These are phyloP conservation scores for Barypeithes pellucidus DNA, from an alignment of 2,888 invertebrate genomes.

Conservation along the genomic window DNA sequence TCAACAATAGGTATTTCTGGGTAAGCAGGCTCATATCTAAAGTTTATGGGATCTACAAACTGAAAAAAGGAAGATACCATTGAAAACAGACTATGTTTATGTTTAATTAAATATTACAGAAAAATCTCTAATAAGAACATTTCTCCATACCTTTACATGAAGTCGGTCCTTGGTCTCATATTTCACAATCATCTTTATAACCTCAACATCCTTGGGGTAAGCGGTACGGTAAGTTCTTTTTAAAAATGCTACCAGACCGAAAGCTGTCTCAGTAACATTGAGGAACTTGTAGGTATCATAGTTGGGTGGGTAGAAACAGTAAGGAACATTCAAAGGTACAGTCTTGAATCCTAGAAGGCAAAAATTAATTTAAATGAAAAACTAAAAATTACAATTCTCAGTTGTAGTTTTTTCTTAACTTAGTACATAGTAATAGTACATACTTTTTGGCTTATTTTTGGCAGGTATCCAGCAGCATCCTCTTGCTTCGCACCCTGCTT, in stretches of 20 bases:
- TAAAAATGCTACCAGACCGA: constrained; percentile 75
- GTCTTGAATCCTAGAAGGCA: constrained; percentile 30
- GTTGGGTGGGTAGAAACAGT: constrained; percentile 82
- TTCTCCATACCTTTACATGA: constrained; percentile 76
- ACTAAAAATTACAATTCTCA: no score
- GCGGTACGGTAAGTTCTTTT: constrained; percentile 74
- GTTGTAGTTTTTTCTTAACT: background rate
- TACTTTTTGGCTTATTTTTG: constrained; percentile 57
- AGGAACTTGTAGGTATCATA: constrained; percentile 78
- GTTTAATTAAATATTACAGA: background rate
- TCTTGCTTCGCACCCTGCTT: constrained; percentile 75
- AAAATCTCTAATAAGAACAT: background rate
- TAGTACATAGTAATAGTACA: background rate
- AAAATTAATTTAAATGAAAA: no score
- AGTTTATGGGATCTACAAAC: constrained; percentile 71
- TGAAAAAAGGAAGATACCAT: constrained; percentile 37
- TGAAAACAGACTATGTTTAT: background rate
- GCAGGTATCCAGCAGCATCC: constrained; percentile 81
- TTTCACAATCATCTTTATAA: constrained; percentile 76
- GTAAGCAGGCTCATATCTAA: constrained; percentile 80
- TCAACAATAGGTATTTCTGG: constrained; percentile 76
- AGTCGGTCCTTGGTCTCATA: constrained; percentile 77
- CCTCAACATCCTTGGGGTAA: constrained; percentile 78
- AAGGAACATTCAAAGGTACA: constrained; percentile 74
- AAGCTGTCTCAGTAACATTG: constrained; percentile 76